Percentiles rank a stretch among this genome's conserved stretches.
Conservation (phyloP, 2,797 vertebrate species). For the Apodemus agrarius region DNA sequence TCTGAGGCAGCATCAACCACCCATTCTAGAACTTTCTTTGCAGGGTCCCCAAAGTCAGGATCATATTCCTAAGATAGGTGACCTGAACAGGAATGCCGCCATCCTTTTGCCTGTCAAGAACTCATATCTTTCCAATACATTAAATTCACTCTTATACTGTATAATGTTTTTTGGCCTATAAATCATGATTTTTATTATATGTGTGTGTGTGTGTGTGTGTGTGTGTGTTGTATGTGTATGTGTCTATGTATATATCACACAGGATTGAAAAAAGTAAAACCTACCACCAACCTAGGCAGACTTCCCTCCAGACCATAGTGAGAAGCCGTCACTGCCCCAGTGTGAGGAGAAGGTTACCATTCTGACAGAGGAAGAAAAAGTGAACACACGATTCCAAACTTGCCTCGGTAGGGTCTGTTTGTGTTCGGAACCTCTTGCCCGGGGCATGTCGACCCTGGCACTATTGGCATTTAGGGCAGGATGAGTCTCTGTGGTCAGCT, state of each 20-base stretch:
- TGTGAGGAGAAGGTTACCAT: neutral
- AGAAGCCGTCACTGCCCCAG: neutral
- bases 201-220: no score
- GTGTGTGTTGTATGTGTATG: no score
- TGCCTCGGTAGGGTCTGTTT: neutral
- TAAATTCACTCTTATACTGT: neutral
- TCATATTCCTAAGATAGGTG: neutral
- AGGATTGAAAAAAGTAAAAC: slow-evolving; percentile 32
- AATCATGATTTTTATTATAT: neutral
- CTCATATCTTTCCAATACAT: neutral
- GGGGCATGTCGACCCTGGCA: neutral
- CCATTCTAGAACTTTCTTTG: neutral
- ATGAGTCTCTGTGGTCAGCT: neutral
- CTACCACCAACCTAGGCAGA: slow-evolving; percentile 29
- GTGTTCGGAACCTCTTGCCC: neutral
- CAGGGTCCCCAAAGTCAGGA: neutral
- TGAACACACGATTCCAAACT: neutral
- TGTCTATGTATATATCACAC: no score
- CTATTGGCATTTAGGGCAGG: neutral
- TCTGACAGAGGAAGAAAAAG: neutral
- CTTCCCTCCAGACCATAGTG: neutral
- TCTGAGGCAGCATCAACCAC: neutral
- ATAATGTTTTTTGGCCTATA: neutral
- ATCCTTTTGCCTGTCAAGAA: neutral
- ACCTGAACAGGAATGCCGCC: neutral